A percentile compares a stretch with the other conserved stretches of the same genome.
Evolutionary conservation across 1,140 invertebrate genomes (phyloP).

Genomic region (Drosophila pseudoananassae): DNA sequence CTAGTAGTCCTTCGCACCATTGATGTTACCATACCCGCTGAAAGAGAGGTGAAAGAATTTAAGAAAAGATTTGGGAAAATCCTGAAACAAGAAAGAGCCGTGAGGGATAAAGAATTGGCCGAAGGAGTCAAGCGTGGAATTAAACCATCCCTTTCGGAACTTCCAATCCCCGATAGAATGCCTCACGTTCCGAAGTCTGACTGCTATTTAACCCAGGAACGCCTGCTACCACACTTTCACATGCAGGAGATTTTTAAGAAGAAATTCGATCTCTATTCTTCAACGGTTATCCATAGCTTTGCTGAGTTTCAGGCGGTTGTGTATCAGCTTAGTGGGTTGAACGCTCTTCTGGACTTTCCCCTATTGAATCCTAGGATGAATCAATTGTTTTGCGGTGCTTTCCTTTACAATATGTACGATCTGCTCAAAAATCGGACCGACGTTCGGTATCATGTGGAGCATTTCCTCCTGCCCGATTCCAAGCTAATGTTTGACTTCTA

Average conservation of each 20-base stretch:
- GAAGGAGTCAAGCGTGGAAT: constrained; percentile 58
- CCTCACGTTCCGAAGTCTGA: constrained; percentile 85
- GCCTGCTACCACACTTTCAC: constrained; percentile 87
- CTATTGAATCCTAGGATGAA: constrained; percentile 85
- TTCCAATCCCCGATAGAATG: constrained; percentile 84
- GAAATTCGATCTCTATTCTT: constrained; percentile 87
- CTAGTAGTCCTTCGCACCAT: constrained; percentile 87
- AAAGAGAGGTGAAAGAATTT: constrained; percentile 84
- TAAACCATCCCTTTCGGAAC: constrained; percentile 44
- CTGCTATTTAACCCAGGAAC: constrained; percentile 86
- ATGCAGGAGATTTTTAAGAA: constrained; percentile 86
- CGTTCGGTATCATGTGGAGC: constrained; percentile 85
- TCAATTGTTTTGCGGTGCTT: constrained; percentile 89
- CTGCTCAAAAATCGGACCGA: constrained; percentile 86
- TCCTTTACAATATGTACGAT: constrained; percentile 89
- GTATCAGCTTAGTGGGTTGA: constrained; percentile 87
- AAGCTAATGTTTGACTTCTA: constrained; percentile 85
- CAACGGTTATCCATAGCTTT: constrained; percentile 87
- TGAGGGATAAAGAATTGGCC: constrained; percentile 57
- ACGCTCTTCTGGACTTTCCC: constrained; percentile 87
- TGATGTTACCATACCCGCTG: constrained; percentile 86
- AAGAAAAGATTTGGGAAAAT: constrained; percentile 80
- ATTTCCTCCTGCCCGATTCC: constrained; percentile 85
- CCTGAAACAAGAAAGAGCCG: constrained; percentile 59
- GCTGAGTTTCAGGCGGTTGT: constrained; percentile 90